phyloP scores from a whole-genome alignment of 1,140 invertebrate genomes.

The Leguminivora glycinivorella region DNA sequence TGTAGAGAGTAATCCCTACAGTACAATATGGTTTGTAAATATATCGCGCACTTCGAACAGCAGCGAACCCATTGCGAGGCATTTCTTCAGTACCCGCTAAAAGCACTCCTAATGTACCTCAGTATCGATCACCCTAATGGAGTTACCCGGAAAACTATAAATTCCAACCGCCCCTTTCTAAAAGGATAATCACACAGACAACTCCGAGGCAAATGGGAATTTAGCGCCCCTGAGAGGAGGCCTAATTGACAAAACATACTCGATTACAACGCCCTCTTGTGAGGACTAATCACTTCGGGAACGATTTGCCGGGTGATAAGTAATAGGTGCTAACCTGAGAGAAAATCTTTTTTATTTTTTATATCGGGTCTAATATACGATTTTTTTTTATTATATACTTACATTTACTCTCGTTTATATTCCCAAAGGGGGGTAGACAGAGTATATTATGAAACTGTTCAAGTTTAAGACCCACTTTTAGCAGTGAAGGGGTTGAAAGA shows the following conservation, averaged over 20 bases:
- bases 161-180: constrained; percentile 52
- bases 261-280: constrained; percentile 39
- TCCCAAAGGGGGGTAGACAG: no score
- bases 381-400: no score
- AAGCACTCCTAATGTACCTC: constrained; percentile 22
- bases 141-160: constrained; percentile 61
- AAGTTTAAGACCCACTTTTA: no score
- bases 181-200: constrained; percentile 62
- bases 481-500: no score
- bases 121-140: constrained; percentile 48
- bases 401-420: no score
- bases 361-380: no score
- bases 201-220: constrained; percentile 57
- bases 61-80: not conserved
- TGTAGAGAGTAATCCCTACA: no score
- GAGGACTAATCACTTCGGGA: constrained; percentile 18
- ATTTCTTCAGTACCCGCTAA: constrained; percentile 27
- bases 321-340: not conserved
- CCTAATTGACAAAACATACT: constrained; percentile 63
- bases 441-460: no score
- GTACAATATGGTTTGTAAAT: not conserved
- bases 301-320: constrained; percentile 9
- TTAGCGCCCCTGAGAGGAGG: constrained; percentile 51
- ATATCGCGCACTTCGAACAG: not conserved
- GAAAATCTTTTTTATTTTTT: no score